These are phyloP conservation scores for Dusona sp. DNA, from an alignment of 2,888 invertebrate species.

Conservation along the genomic window DNA sequence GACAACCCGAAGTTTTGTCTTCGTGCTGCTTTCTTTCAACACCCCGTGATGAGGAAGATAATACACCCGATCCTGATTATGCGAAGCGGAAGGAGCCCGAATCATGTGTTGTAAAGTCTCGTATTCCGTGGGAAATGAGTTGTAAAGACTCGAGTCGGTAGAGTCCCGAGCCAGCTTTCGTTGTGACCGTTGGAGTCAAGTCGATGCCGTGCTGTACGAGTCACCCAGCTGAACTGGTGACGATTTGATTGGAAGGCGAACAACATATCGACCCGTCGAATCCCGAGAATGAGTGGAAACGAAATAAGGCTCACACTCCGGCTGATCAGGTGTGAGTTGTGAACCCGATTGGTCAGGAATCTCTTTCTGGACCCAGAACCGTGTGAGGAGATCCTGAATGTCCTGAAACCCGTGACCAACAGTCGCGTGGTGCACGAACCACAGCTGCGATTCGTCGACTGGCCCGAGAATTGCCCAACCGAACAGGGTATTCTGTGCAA, in stretches of 20 bases:
- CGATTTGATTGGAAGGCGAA: constrained; percentile 20
- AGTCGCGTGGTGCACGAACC: neutral
- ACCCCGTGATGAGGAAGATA: neutral
- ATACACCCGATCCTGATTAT: neutral
- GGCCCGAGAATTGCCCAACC: constrained; percentile 54
- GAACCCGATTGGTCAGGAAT: neutral
- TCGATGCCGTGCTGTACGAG: constrained; percentile 17
- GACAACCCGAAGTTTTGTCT: constrained; percentile 12
- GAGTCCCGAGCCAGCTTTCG: neutral
- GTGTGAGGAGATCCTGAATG: constrained; percentile 14
- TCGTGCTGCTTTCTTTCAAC: neutral
- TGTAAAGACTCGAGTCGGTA: constrained; percentile 1
- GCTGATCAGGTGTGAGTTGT: constrained; percentile 10
- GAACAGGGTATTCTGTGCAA: constrained; percentile 49
- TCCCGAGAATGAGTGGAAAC: no score
- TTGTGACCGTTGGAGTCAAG: neutral
- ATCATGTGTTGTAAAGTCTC: neutral
- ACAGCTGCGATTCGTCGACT: neutral
- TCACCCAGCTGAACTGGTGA: neutral
- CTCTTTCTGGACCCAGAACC: constrained; percentile 35
- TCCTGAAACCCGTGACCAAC: neutral
- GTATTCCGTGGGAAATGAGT: neutral
- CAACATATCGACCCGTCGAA: constrained; percentile 6
- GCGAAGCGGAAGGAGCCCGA: neutral
- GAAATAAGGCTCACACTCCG: constrained; percentile 32